Percentiles rank a stretch among this genome's conserved stretches.
phyloP scores from a whole-genome alignment of 1,140 invertebrate species.

The Trypoxylus dichotomus region DNA sequence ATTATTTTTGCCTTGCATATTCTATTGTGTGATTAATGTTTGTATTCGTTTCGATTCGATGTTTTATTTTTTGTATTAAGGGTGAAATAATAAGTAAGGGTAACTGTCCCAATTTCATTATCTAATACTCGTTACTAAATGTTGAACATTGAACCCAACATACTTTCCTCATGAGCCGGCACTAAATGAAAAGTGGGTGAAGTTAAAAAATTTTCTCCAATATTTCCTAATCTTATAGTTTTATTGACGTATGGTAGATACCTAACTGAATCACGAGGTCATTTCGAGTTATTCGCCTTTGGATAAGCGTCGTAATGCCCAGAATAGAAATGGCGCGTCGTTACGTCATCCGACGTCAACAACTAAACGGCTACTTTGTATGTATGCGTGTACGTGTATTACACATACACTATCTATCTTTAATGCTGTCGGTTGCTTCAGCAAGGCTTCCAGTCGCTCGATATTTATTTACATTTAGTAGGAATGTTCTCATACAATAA shows the following conservation, averaged over 20 bases:
- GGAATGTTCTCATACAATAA: neutral
- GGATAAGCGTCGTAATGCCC: constrained; percentile 34
- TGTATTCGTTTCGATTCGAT: no score
- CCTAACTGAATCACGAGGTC: constrained; percentile 29
- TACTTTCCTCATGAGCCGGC: no score
- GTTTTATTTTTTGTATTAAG: no score
- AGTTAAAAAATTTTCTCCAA: no score
- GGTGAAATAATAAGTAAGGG: no score
- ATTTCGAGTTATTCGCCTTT: constrained; percentile 39
- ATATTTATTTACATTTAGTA: neutral
- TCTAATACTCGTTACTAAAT: no score
- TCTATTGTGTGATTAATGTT: no score
- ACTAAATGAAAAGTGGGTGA: no score
- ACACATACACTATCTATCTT: neutral
- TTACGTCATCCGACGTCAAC: constrained; percentile 43
- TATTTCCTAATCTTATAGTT: neutral
- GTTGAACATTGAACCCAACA: no score
- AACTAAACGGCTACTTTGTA: neutral
- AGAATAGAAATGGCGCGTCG: constrained; percentile 45
- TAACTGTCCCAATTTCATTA: no score
- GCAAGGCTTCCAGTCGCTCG: neutral
- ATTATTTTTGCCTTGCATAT: no score
- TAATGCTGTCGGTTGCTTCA: neutral
- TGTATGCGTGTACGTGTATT: neutral
- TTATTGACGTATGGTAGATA: neutral